These are phyloP conservation scores for Oikopleura dioica DNA, from an alignment of 23 tunicate species.

Conservation along the genomic window DNA sequence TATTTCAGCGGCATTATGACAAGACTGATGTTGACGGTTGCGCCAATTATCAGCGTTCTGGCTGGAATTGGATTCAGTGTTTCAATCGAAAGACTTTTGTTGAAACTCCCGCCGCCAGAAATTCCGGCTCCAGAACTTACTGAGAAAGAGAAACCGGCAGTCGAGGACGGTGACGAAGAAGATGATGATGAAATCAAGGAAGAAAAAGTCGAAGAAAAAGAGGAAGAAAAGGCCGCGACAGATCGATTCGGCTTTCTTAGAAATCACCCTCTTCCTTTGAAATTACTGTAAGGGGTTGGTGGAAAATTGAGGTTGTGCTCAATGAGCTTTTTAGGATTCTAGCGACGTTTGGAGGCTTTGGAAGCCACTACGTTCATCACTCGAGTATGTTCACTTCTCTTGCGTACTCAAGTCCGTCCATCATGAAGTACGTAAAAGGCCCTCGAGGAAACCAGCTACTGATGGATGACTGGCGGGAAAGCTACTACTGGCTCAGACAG, in stretches of 20 bases:
- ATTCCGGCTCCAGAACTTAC: background rate
- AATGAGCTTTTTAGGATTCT: background rate
- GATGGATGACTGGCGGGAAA: conserved; percentile 93
- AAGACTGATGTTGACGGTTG: background rate
- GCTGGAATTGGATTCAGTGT: conserved; percentile 9
- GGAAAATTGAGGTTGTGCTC: background rate
- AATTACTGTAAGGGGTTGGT: background rate
- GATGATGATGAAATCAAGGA: background rate
- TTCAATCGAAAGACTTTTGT: background rate
- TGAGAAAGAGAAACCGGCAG: background rate
- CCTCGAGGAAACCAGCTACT: conserved; percentile 66
- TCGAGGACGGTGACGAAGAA: background rate
- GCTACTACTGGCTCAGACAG: conserved; percentile 89
- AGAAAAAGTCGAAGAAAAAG: background rate
- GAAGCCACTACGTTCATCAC: conserved; percentile 33
- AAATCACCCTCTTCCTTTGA: too few species aligned
- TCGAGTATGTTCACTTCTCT: conserved; percentile 58
- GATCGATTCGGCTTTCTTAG: background rate
- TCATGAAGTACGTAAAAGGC: conserved; percentile 58
- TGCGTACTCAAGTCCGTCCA: conserved; percentile 85
- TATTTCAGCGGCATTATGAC: conserved; percentile 93
- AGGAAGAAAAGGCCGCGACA: background rate
- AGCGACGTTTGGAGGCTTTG: background rate
- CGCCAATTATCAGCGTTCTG: background rate
- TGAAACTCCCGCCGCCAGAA: too few species aligned